Conservation (phyloP, 2,113 vertebrate species). For the Arvicanthis niloticus region DNA sequence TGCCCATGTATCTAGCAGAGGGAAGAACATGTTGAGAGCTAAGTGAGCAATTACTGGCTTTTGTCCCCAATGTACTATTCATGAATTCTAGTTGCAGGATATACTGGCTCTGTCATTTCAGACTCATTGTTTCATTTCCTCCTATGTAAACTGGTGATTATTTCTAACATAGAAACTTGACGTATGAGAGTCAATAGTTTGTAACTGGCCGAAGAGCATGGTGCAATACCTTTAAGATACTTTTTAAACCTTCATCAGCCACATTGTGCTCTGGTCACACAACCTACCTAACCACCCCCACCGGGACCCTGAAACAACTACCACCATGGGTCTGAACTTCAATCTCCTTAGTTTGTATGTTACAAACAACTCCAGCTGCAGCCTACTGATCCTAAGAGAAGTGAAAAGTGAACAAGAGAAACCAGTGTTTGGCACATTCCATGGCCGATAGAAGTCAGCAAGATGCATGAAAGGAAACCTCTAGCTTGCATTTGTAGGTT, state of each 20-base stretch:
- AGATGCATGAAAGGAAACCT: background rate
- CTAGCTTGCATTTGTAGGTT: background rate
- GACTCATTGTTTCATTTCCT: background rate
- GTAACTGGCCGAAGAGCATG: background rate
- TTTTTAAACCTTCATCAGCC: background rate
- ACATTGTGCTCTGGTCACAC: background rate
- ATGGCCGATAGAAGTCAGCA: background rate
- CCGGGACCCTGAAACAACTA: background rate
- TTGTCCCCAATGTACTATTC: background rate
- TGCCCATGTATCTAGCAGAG: background rate
- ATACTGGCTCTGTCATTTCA: background rate
- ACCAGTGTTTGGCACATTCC: background rate
- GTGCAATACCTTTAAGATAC: background rate
- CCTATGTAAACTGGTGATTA: background rate
- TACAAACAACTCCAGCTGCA: background rate
- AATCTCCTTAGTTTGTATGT: background rate
- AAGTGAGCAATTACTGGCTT: background rate
- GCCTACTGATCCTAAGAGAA: background rate
- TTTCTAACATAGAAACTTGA: background rate
- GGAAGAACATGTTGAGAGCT: background rate
- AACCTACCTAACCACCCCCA: background rate
- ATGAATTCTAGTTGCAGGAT: background rate
- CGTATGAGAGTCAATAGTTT: background rate
- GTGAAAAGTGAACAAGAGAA: background rate
- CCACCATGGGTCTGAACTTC: background rate